Conservation (phyloP, 2,113 vertebrate genomes). For the Callospermophilus lateralis region DNA sequence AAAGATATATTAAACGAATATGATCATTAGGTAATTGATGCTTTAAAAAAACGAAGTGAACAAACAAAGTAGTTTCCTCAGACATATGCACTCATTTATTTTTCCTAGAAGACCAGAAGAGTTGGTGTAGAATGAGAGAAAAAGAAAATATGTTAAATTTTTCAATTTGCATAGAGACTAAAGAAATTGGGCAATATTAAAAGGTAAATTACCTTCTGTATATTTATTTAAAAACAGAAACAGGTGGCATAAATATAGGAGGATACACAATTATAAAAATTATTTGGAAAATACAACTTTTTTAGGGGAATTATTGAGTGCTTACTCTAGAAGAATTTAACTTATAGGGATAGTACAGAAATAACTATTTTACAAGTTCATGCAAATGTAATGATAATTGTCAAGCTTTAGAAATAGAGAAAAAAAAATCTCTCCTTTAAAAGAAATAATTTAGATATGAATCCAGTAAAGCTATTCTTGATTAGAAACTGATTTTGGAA, state of each 20-base stretch:
- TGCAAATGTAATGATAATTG: slow-evolving; percentile 38
- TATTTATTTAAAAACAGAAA: neutral
- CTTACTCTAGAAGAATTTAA: slow-evolving; percentile 4
- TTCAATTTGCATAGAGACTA: neutral
- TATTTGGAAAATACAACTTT: slow-evolving; percentile 23
- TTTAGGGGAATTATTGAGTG: neutral
- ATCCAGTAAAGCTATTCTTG: slow-evolving; percentile 26
- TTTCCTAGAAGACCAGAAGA: neutral
- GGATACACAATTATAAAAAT: neutral
- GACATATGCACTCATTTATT: neutral
- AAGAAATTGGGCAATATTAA: neutral
- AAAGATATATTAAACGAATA: neutral
- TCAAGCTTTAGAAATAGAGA: slow-evolving; percentile 39
- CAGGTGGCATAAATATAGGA: neutral
- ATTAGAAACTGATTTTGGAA: slow-evolving; percentile 60
- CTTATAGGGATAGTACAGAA: neutral
- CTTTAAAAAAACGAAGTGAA: neutral
- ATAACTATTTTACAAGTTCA: neutral
- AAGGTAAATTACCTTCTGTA: neutral
- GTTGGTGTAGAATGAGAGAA: neutral
- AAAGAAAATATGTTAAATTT: neutral
- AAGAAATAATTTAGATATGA: slow-evolving; percentile 35
- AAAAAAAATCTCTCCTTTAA: neutral
- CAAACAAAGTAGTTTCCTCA: neutral
- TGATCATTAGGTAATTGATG: neutral